These are phyloP conservation scores for Cossypha niveicapilla DNA, from an alignment of 2,797 vertebrate species.

Conservation along the genomic window DNA sequence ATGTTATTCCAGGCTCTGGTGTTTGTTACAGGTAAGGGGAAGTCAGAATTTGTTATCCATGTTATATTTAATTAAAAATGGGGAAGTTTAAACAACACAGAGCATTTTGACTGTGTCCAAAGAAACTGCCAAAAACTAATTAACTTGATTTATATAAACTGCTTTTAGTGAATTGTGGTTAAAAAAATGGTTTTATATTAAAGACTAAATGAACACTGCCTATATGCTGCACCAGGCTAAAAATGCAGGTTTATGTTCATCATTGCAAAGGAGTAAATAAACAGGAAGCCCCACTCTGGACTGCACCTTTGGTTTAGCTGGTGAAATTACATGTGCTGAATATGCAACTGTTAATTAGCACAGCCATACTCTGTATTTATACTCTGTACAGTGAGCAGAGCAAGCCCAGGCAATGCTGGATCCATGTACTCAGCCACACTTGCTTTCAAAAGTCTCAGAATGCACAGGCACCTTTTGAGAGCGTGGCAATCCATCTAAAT, in stretches of 20 bases:
- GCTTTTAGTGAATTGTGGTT: slow-evolving; percentile 31
- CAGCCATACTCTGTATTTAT: slow-evolving; percentile 54
- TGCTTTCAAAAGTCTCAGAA: slow-evolving; percentile 34
- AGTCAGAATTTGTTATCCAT: background rate
- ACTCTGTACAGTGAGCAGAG: slow-evolving; percentile 38
- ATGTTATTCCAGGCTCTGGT: background rate
- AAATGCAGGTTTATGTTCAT: background rate
- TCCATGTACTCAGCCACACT: background rate
- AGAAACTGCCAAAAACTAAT: slow-evolving; percentile 52
- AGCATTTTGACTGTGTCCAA: background rate
- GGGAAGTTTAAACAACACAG: background rate
- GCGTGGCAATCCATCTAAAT: background rate
- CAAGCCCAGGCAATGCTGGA: slow-evolving; percentile 2
- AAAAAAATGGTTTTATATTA: slow-evolving; percentile 7
- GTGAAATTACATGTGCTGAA: background rate
- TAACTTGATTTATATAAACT: slow-evolving; percentile 4
- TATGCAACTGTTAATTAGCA: slow-evolving; percentile 46
- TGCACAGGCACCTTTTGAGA: slow-evolving; percentile 24
- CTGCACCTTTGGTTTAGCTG: slow-evolving; percentile 12
- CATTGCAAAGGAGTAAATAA: background rate
- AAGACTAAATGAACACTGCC: slow-evolving; percentile 36
- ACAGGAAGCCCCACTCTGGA: background rate
- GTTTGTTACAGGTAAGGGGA: background rate
- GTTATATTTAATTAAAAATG: background rate
- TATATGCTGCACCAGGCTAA: slow-evolving; percentile 23